phyloP scores from a whole-genome alignment of 2,113 vertebrate species.

The Engraulis encrasicolus region DNA sequence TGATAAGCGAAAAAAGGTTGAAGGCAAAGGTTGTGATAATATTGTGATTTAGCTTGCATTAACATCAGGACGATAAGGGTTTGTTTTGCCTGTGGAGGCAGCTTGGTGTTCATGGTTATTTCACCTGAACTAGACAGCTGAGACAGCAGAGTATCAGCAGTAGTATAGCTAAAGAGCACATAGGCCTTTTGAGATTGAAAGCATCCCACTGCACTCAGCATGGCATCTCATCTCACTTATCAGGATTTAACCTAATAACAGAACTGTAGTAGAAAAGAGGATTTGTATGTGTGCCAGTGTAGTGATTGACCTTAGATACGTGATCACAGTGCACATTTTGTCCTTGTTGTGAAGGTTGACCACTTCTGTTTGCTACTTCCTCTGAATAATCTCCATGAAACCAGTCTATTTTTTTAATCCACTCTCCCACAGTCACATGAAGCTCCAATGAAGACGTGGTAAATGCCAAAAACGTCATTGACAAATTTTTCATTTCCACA shows the following conservation, averaged over 20 bases:
- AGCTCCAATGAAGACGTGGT: too few species aligned
- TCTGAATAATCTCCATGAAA: neutral
- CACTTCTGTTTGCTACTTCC: neutral
- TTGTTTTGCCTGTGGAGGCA: neutral
- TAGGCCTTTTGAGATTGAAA: too few species aligned
- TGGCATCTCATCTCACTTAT: too few species aligned
- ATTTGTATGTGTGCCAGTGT: neutral
- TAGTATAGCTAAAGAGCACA: too few species aligned
- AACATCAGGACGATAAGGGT: neutral
- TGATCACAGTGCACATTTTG: neutral
- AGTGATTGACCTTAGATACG: neutral
- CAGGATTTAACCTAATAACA: slow-evolving; percentile 3
- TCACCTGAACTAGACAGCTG: neutral
- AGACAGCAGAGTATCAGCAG: too few species aligned
- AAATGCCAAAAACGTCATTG: too few species aligned
- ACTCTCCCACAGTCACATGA: too few species aligned
- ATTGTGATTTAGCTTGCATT: neutral
- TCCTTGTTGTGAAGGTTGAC: neutral
- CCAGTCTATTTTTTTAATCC: too few species aligned
- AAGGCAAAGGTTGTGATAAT: neutral
- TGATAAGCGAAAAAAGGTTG: neutral
- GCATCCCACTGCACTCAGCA: too few species aligned
- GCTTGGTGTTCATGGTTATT: neutral
- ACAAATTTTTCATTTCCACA: too few species aligned
- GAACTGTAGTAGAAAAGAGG: neutral